Base-by-base conservation (phyloP, 2,113 vertebrate genomes). In the Dasyprocta punctata region DNA sequence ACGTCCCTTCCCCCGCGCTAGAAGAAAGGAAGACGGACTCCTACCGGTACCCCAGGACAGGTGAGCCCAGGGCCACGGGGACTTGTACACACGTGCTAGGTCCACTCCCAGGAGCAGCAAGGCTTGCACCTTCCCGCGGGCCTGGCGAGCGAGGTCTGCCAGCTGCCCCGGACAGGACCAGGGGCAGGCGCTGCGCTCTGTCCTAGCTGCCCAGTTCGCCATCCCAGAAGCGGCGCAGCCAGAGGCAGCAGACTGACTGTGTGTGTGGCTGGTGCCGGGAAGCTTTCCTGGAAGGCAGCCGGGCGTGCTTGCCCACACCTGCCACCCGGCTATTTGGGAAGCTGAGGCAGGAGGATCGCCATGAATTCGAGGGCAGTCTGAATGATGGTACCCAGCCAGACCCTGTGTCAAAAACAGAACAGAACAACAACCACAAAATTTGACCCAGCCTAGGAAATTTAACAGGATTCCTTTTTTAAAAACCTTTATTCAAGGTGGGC, bases 11-110 rank as follows among this genome's bases (percentile, higher is more conserved):
- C 26, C 99, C 99, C 0, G 99, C 99, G 0, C 98, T 99, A 95
- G 99, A 99, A 94, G 99, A 99, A 93, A 98, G 99, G 81, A 99
- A 99, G 98, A 99, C 99, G 0, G 99, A 99, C 28, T 99, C 99
- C 0, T 99, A 99, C 96, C 99, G 99, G 96, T 99, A 99, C 98
- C 99, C 99, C 67, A 99, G 99, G 54, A 99, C 99, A 98, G 99
- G 99, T 99, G 81, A 94, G 69, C 6, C 4, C 49, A 22, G 7
- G n/a, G n/a, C 38, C 71, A 5, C 20, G 41, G 3, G 24, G 11
- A 41, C 24, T 14, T 5, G 69, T 0, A 28, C 24, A 5, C 22
- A 5, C 41, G 22, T 9, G 3, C 69, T 19, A 7, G 24, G 10
- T 24, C 16, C 41, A 1, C 11, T 75, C 73, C 71, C 38, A 4